A percentile compares a stretch with the other conserved stretches of the same genome.
Conservation (phyloP, 2,888 invertebrate genomes). For the Ditylenchus weischeri region DNA sequence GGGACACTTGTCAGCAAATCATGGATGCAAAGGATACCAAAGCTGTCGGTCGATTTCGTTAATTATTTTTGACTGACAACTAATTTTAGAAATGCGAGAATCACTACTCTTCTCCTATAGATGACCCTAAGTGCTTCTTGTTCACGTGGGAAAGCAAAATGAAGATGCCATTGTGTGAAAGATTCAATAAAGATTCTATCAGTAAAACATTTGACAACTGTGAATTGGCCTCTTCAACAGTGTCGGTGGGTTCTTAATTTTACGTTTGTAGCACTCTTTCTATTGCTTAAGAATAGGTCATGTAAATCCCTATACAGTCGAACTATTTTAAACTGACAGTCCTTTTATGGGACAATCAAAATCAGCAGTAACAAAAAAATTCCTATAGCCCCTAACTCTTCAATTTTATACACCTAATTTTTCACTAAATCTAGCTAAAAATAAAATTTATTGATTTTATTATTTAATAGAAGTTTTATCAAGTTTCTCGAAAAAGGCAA, state of each 20-base stretch:
- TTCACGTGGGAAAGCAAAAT: conserved; percentile 23
- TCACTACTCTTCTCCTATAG: background rate
- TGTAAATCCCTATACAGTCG: no score
- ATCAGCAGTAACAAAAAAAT: no score
- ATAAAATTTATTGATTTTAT: no score
- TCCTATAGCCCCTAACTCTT: no score
- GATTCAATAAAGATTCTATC: conserved; percentile 20
- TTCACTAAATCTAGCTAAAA: no score
- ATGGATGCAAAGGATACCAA: background rate
- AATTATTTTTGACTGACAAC: conserved; percentile 15
- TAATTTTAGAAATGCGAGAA: conserved; percentile 16
- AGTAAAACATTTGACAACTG: conserved; percentile 38
- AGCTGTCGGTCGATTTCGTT: conserved; percentile 11
- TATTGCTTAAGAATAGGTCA: no score
- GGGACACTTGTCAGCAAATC: conserved; percentile 34
- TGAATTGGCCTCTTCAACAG: conserved; percentile 31
- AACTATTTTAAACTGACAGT: no score
- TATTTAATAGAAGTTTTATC: no score
- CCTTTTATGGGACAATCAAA: no score
- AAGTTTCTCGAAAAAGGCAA: no score
- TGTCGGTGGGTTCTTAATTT: conserved; percentile 15
- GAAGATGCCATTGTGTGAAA: conserved; percentile 29
- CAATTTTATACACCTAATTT: no score
- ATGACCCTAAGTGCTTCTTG: conserved; percentile 20
- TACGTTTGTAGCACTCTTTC: no score